Conservation (phyloP, 1,140 invertebrate genomes). For the Procambarus virginalis region DNA sequence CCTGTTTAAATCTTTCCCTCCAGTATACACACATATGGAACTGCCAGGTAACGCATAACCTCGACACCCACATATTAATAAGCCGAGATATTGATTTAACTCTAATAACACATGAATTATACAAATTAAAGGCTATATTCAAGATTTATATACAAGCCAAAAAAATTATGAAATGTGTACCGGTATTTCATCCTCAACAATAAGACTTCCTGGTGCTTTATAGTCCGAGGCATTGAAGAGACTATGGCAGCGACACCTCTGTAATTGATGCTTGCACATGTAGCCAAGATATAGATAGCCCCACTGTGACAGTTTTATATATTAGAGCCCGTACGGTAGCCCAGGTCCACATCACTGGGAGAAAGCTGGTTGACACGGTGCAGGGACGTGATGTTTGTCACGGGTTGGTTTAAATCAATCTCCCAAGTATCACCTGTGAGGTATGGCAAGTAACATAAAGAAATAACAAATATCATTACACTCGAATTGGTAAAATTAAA, state of each 20-base stretch:
- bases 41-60: no score
- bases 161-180: neutral
- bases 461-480: no score
- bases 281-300: conserved; percentile 25
- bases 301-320: neutral
- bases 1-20: no score
- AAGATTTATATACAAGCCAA: no score
- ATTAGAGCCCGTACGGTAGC: neutral
- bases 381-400: neutral
- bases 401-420: neutral
- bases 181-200: neutral
- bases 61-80: no score
- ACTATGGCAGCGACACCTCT: neutral
- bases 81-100: no score
- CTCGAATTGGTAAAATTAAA: no score
- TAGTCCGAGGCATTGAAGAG: conserved; percentile 34
- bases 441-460: no score
- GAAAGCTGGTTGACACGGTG: neutral
- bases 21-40: no score
- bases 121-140: no score
- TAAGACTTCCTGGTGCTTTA: neutral
- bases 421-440: conserved; percentile 35
- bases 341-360: neutral
- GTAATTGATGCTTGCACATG: conserved; percentile 25
- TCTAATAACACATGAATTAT: no score